These are phyloP conservation scores for Stichodactyla helianthus DNA, from an alignment of 64 coral and sea anemone genomes.

Conservation along the genomic window DNA sequence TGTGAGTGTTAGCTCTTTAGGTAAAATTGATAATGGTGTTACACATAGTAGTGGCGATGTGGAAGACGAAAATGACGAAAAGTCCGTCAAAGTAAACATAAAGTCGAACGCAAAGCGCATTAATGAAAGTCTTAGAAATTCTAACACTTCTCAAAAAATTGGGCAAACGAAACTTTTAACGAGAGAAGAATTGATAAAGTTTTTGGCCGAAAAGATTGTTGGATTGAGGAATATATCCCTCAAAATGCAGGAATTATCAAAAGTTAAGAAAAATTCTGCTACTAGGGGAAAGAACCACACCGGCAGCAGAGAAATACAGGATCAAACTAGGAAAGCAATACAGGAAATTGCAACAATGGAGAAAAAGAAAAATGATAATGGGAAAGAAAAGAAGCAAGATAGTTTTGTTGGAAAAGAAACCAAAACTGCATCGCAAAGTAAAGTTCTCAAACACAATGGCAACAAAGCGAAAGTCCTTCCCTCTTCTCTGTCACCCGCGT, in stretches of 20 bases:
- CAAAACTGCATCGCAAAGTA: background rate
- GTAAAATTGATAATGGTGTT: too few relatives aligned
- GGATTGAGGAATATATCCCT: background rate
- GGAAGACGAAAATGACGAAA: too few relatives aligned
- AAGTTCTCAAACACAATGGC: background rate
- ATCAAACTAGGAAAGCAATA: background rate
- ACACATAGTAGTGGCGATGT: too few relatives aligned
- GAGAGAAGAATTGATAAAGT: conserved; percentile 1
- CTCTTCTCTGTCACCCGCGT: background rate
- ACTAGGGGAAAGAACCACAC: background rate
- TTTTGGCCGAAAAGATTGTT: background rate
- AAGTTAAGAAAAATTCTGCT: background rate
- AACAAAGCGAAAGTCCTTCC: background rate
- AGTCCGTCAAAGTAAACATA: too few relatives aligned
- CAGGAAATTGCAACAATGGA: background rate
- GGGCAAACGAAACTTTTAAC: background rate
- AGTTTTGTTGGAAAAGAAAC: background rate
- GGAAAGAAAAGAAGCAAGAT: background rate
- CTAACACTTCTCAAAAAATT: background rate
- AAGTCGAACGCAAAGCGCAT: background rate
- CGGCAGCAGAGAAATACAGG: background rate
- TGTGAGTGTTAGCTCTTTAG: too few relatives aligned
- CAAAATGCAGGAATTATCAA: background rate
- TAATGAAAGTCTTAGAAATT: background rate
- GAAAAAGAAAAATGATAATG: background rate